phyloP scores from a whole-genome alignment of 2,113 vertebrate species.

The Charadrius vociferus region DNA sequence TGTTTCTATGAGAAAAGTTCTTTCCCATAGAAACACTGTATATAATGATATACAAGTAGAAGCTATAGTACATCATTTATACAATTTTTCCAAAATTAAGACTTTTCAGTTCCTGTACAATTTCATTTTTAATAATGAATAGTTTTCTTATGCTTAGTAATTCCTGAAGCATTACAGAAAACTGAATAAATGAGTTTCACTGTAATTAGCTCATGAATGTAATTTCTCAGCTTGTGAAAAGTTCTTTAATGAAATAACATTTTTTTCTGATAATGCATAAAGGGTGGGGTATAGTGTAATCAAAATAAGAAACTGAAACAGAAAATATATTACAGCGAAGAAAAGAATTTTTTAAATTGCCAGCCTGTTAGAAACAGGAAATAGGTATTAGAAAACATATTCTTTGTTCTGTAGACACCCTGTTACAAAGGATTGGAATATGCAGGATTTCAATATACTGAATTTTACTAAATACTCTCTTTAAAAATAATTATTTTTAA shows the following conservation, averaged over 20 bases:
- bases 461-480: background rate
- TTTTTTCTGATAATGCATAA: background rate
- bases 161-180: background rate
- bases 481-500: background rate
- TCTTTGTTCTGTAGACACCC: background rate
- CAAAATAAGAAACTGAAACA: background rate
- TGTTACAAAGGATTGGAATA: background rate
- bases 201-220: background rate
- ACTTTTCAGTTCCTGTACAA: background rate
- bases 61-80: background rate
- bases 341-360: background rate
- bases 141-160: background rate
- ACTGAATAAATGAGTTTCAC: background rate
- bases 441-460: background rate
- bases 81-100: background rate
- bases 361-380: background rate
- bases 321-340: background rate
- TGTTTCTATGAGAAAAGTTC: background rate
- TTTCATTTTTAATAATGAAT: background rate
- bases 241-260: background rate
- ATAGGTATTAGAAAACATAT: background rate
- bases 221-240: background rate
- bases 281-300: background rate
- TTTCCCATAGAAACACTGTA: background rate
- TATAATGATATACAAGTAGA: background rate